These are phyloP conservation scores for Anniella stebbinsi DNA, from an alignment of 2,797 vertebrate genomes.

Conservation along the genomic window DNA sequence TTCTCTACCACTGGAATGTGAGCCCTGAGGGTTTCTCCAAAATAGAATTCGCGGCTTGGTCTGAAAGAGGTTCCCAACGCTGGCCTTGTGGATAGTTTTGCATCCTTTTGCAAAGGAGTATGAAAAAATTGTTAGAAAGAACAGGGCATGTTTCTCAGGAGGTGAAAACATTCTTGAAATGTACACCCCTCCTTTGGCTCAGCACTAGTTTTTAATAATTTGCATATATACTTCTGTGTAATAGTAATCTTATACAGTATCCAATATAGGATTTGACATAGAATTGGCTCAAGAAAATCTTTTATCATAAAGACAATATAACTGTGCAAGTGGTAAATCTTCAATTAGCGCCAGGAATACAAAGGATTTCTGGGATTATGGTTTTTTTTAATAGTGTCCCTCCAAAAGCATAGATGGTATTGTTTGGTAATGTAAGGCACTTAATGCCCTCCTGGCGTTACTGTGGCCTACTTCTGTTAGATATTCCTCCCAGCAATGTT, in stretches of 20 bases:
- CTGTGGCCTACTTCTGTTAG: constrained; percentile 34
- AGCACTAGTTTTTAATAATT: not conserved
- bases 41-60: too few relatives aligned
- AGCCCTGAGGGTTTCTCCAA: too few relatives aligned
- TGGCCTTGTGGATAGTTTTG: not conserved
- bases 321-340: constrained; percentile 3
- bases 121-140: not conserved
- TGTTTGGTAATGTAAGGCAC: constrained; percentile 12
- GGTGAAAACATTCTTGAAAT: not conserved
- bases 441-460: constrained; percentile 17
- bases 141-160: not conserved
- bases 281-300: not conserved
- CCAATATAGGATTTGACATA: not conserved
- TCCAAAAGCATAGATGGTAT: constrained; percentile 26
- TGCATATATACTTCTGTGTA: not conserved
- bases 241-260: not conserved
- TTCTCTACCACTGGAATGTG: too few relatives aligned
- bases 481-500: constrained; percentile 25
- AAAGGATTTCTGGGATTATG: constrained; percentile 1
- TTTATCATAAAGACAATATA: not conserved
- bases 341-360: constrained; percentile 20
- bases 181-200: not conserved
- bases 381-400: not conserved
- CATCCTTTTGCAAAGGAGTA: not conserved
- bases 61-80: too few relatives aligned